These are phyloP conservation scores for Apostichopus parvimensis DNA, from an alignment of 35 echinoderm and acorn worm genomes.

Conservation along the genomic window DNA sequence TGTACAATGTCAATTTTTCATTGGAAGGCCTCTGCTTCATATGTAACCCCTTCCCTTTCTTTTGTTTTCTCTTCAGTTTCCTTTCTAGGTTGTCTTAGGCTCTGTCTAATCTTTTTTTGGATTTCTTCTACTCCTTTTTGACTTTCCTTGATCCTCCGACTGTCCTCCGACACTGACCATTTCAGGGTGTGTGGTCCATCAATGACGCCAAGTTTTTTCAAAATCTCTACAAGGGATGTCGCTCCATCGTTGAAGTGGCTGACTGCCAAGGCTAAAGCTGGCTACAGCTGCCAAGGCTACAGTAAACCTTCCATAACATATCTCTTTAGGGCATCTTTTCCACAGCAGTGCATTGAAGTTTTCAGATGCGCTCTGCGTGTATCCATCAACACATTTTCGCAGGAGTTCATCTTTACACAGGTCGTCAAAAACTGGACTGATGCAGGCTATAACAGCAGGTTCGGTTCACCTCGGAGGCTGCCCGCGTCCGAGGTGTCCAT, in stretches of 20 bases:
- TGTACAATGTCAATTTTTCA: not conserved
- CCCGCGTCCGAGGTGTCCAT: not conserved
- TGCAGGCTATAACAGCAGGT: slow-evolving; percentile 13
- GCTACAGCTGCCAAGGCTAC: too few relatives aligned
- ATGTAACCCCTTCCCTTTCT: slow-evolving; percentile 28
- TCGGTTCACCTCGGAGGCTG: too few relatives aligned
- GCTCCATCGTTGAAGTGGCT: slow-evolving; percentile 58
- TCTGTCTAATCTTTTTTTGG: slow-evolving; percentile 34
- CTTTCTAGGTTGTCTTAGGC: slow-evolving; percentile 23
- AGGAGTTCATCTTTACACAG: not conserved
- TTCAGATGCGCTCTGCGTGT: slow-evolving; percentile 40
- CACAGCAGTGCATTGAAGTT: slow-evolving; percentile 23
- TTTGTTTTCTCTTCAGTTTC: not conserved
- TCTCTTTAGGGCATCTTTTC: slow-evolving; percentile 35
- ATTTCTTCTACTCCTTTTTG: not conserved
- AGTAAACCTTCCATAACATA: not conserved
- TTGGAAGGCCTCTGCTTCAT: slow-evolving; percentile 33
- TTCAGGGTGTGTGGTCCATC: not conserved
- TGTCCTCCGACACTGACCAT: slow-evolving; percentile 3
- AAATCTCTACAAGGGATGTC: not conserved
- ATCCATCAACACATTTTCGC: slow-evolving; percentile 33
- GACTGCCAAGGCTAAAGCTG: slow-evolving; percentile 37
- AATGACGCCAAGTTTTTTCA: slow-evolving; percentile 6
- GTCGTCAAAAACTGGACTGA: not conserved
- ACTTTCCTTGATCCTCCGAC: not conserved